Evolutionary conservation across 2,113 vertebrate genomes (phyloP).

Genomic region (Colistium nudipinnis): DNA sequence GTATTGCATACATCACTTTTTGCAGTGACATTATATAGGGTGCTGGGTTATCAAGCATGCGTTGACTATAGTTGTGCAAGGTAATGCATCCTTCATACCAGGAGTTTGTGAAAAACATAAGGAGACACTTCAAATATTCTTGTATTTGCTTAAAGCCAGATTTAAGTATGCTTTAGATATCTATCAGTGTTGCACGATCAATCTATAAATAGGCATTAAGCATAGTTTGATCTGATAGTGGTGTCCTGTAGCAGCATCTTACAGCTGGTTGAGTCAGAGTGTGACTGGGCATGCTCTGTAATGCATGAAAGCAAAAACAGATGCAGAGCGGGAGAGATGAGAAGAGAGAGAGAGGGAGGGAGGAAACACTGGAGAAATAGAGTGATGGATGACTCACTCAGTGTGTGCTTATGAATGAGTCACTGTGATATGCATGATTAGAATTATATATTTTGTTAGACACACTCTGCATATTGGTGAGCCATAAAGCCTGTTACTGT

Average conservation of each 20-base stretch:
- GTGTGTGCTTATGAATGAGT: slow-evolving; percentile 64
- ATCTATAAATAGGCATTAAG: too few relatives aligned
- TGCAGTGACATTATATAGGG: too few relatives aligned
- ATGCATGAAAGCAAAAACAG: slow-evolving; percentile 38
- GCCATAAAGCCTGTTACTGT: slow-evolving; percentile 1
- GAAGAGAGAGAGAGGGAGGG: not conserved
- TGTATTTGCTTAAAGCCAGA: too few relatives aligned
- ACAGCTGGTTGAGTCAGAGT: slow-evolving; percentile 56
- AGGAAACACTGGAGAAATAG: slow-evolving; percentile 13
- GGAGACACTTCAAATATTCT: too few relatives aligned
- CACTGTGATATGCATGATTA: slow-evolving; percentile 59
- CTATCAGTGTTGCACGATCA: too few relatives aligned
- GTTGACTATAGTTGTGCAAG: too few relatives aligned
- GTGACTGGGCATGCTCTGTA: slow-evolving; percentile 52
- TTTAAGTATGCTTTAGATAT: too few relatives aligned
- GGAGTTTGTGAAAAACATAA: too few relatives aligned
- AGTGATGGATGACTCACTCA: slow-evolving; percentile 65
- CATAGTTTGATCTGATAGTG: slow-evolving; percentile 11
- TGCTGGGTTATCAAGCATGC: too few relatives aligned
- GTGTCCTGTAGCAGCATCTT: slow-evolving; percentile 15
- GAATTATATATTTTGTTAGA: slow-evolving; percentile 33
- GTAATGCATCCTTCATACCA: too few relatives aligned
- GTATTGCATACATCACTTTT: too few relatives aligned
- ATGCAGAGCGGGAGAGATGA: not conserved
- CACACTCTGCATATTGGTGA: slow-evolving; percentile 18